phyloP scores from a whole-genome alignment of 2,113 vertebrate genomes.

The Hippocampus mohnikei region DNA sequence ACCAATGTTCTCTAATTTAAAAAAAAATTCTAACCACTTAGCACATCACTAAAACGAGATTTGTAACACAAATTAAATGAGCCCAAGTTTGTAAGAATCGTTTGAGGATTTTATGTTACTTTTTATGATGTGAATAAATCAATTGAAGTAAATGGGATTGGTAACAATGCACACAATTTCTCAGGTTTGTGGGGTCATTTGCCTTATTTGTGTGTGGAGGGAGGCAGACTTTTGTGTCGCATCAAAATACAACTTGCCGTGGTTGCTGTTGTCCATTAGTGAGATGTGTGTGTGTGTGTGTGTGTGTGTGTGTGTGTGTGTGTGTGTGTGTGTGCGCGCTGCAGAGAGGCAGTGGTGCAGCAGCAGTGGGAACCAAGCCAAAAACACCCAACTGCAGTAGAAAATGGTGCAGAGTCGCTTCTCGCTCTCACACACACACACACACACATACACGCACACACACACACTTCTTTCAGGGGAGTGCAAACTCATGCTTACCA shows the following conservation, averaged over 20 bases:
- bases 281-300: constrained; percentile 3
- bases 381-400: constrained; percentile 67
- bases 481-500: constrained; percentile 17
- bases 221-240: constrained; percentile 5
- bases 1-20: too few species aligned
- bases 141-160: constrained; percentile 3
- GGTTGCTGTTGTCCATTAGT: constrained; percentile 8
- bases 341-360: constrained; percentile 64
- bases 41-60: too few species aligned
- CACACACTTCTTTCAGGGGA: constrained; percentile 38
- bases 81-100: too few species aligned
- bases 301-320: constrained; percentile 29
- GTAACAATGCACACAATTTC: constrained; percentile 31
- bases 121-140: too few species aligned
- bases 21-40: too few species aligned
- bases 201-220: constrained; percentile 4
- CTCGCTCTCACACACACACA: constrained; percentile 16
- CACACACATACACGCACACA: constrained; percentile 30
- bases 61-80: too few species aligned
- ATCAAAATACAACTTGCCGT: constrained; percentile 21
- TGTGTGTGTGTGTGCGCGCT: constrained; percentile 33
- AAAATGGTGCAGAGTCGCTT: constrained; percentile 69
- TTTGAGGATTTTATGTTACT: too few species aligned
- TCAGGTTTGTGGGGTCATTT: constrained; percentile 13
- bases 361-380: constrained; percentile 65